Evolutionary conservation across 2,113 vertebrate genomes (phyloP).

Genomic region (Grallaria varia): DNA sequence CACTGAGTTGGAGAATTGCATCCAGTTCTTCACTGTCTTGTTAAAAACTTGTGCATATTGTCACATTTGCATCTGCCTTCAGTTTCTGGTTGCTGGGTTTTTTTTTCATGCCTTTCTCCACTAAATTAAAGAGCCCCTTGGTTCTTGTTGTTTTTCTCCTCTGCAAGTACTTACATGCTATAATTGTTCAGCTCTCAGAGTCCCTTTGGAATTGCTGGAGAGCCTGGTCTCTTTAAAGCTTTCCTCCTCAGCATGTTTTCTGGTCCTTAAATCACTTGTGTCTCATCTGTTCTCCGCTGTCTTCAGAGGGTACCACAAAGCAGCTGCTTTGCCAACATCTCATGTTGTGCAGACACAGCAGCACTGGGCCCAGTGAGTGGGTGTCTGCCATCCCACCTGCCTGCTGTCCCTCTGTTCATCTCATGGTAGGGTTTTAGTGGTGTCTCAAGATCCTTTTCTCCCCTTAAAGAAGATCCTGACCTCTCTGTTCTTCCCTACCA

Average conservation of each 20-base stretch:
- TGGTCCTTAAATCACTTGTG: background rate
- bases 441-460: background rate
- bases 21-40: background rate
- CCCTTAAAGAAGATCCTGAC: background rate
- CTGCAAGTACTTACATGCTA: background rate
- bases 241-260: background rate
- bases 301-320: background rate
- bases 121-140: background rate
- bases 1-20: background rate
- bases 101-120: background rate
- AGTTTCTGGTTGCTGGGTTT: background rate
- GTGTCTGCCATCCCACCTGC: background rate
- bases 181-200: background rate
- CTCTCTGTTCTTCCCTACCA: constrained; percentile 31
- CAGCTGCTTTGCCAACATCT: background rate
- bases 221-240: background rate
- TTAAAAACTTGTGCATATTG: background rate
- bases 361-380: background rate
- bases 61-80: background rate
- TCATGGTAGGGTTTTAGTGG: background rate
- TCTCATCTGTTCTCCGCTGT: background rate
- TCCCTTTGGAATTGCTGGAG: constrained; percentile 2
- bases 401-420: background rate
- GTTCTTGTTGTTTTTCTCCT: background rate
- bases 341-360: background rate